phyloP scores from a whole-genome alignment of 2,888 invertebrate genomes.

The Ectemnius continuus region DNA sequence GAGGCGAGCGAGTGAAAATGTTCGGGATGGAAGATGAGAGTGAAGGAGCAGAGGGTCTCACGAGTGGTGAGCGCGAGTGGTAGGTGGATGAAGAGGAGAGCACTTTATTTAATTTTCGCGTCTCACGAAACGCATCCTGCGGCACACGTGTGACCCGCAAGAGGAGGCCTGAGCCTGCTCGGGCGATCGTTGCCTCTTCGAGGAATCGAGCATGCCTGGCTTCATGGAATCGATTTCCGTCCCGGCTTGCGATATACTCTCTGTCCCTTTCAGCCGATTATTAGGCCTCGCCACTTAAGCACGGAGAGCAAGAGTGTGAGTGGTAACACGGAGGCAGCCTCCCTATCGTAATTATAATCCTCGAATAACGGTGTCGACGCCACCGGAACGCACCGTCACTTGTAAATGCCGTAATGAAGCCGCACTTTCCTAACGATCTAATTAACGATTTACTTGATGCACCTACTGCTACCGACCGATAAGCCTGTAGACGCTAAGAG shows the following conservation, averaged over 20 bases:
- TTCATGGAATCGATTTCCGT: conserved; percentile 55
- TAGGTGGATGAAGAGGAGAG: not conserved
- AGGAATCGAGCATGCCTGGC: conserved; percentile 26
- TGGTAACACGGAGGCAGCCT: conserved; percentile 14
- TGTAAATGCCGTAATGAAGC: conserved; percentile 39
- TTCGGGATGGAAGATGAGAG: conserved; percentile 5
- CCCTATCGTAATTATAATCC: conserved; percentile 52
- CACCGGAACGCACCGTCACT: conserved; percentile 36
- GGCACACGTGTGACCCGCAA: conserved; percentile 33
- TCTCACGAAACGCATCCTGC: conserved; percentile 35
- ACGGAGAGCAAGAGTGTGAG: conserved; percentile 16
- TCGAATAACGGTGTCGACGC: conserved; percentile 44
- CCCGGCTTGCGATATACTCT: conserved; percentile 23
- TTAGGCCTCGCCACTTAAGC: conserved; percentile 22
- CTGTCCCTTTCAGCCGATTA: conserved; percentile 31
- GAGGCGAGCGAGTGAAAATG: conserved; percentile 2
- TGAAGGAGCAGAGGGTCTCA: conserved; percentile 4
- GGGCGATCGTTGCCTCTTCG: conserved; percentile 41
- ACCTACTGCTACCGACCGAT: conserved; percentile 27
- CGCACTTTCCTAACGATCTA: conserved; percentile 36
- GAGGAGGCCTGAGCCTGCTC: conserved; percentile 29
- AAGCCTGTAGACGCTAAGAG: conserved; percentile 22
- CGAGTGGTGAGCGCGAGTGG: conserved; percentile 24
- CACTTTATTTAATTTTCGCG: conserved; percentile 50
- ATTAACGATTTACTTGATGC: conserved; percentile 37